Conservation (phyloP, 2,888 invertebrate species). For the Tetragnatha montana region DNA sequence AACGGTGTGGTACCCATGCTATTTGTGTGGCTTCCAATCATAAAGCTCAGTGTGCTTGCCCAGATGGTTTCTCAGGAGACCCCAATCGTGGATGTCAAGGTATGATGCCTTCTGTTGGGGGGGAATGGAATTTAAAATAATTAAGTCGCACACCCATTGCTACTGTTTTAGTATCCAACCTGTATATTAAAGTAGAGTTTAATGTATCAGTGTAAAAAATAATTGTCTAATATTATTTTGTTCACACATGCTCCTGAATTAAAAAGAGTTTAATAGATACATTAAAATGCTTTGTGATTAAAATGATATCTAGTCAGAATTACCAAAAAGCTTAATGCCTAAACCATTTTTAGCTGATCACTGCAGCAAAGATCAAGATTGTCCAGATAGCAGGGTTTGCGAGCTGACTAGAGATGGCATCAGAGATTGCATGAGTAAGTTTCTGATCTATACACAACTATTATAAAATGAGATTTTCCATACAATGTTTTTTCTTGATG, state of each 20-base stretch:
- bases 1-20: slow-evolving; percentile 89
- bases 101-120: not conserved
- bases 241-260: not conserved
- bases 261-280: too few species aligned
- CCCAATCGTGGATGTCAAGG: slow-evolving; percentile 82
- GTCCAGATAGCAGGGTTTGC: slow-evolving; percentile 72
- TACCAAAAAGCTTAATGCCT: too few species aligned
- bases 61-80: slow-evolving; percentile 88
- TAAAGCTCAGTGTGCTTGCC: slow-evolving; percentile 91
- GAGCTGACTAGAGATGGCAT: slow-evolving; percentile 77
- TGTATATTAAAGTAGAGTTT: not conserved
- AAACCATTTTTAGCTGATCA: slow-evolving; percentile 63
- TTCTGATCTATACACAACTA: not conserved
- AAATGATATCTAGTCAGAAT: too few species aligned
- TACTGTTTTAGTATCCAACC: not conserved
- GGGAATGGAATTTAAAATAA: not conserved
- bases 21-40: slow-evolving; percentile 92
- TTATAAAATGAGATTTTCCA: not conserved
- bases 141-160: not conserved
- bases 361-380: slow-evolving; percentile 71
- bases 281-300: too few species aligned
- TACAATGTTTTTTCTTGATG: not conserved
- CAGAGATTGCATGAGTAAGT: slow-evolving; percentile 81
- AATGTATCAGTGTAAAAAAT: not conserved
- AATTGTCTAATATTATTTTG: not conserved